phyloP scores from a whole-genome alignment of 1,140 invertebrate species.

The Nixonia krombeini region DNA sequence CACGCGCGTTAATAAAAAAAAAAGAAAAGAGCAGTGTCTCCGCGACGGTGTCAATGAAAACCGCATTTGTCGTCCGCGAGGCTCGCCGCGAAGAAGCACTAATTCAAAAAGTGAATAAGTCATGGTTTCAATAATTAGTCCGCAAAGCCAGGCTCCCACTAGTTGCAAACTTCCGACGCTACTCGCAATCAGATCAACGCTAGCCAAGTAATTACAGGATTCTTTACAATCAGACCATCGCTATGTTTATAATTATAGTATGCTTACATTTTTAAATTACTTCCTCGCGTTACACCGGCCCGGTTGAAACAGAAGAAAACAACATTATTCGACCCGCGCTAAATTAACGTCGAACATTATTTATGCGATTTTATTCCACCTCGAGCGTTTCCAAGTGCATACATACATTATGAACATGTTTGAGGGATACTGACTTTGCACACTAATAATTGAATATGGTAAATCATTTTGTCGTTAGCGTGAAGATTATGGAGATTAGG shows the following conservation, averaged over 20 bases:
- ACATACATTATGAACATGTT: conserved; percentile 26
- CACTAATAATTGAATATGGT: conserved; percentile 48
- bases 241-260: conserved; percentile 53
- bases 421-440: conserved; percentile 34
- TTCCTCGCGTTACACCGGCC: conserved; percentile 44
- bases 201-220: conserved; percentile 50
- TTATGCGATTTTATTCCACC: conserved; percentile 39
- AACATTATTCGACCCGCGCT: conserved; percentile 21
- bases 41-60: conserved; percentile 17
- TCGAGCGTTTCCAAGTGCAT: conserved; percentile 6
- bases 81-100: conserved; percentile 41
- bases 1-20: too few relatives aligned
- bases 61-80: conserved; percentile 21
- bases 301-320: too few relatives aligned
- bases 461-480: conserved; percentile 7
- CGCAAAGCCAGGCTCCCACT: conserved; percentile 47
- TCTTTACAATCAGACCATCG: conserved; percentile 51
- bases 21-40: too few relatives aligned
- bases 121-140: conserved; percentile 49
- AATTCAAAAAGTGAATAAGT: conserved; percentile 50
- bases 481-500: not conserved
- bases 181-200: conserved; percentile 50
- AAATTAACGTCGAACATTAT: conserved; percentile 51
- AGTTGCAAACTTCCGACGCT: conserved; percentile 49
- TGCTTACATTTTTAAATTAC: conserved; percentile 53